Conservation (phyloP, 2,113 vertebrate species). For the Reinhardtius hippoglossoides region DNA sequence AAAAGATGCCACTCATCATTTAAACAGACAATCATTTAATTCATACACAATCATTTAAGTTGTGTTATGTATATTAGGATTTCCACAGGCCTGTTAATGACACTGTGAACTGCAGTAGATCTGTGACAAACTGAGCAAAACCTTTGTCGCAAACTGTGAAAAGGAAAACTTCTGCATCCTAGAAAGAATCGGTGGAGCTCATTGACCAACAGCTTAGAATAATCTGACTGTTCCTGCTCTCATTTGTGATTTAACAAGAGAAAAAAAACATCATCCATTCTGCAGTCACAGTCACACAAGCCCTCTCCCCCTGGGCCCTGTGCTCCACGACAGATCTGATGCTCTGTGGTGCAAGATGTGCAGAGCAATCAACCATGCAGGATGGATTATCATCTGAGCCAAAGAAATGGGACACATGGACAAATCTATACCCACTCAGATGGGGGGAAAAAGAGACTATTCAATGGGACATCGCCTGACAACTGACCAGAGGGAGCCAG, state of each 20-base stretch:
- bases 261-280: not conserved
- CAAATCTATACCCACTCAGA: constrained; percentile 9
- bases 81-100: too few species aligned
- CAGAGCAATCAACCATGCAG: constrained; percentile 49
- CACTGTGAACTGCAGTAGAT: too few species aligned
- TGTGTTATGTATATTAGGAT: too few species aligned
- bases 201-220: not conserved
- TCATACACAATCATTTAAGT: too few species aligned
- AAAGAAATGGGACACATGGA: constrained; percentile 13
- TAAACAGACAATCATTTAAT: too few species aligned
- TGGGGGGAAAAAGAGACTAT: not conserved
- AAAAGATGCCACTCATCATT: too few species aligned
- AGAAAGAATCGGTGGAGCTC: not conserved
- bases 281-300: constrained; percentile 32
- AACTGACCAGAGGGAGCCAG: not conserved
- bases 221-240: not conserved
- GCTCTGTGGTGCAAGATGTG: constrained; percentile 55
- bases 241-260: not conserved
- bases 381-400: constrained; percentile 44
- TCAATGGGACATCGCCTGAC: not conserved
- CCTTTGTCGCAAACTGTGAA: too few species aligned
- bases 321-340: constrained; percentile 43
- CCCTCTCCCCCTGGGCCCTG: not conserved
- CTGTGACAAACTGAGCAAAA: too few species aligned
- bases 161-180: not conserved